Evolutionary conservation across 2,113 vertebrate species (phyloP).

Genomic region (Pungitius pungitius): DNA sequence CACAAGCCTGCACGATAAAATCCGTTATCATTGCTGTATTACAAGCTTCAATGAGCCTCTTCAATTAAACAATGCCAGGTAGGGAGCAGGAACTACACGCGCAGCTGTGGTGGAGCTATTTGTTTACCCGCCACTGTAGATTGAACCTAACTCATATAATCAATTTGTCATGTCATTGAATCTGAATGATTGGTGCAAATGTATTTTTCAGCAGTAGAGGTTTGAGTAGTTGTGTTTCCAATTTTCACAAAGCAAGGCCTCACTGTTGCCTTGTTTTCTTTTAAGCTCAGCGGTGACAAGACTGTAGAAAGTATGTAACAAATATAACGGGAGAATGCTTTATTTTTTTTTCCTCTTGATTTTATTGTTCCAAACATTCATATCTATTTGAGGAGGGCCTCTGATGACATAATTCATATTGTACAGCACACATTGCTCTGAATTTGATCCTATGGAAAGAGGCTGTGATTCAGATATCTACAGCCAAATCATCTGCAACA

Average conservation of each 20-base stretch:
- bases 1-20: conserved; percentile 18
- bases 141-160: conserved; percentile 44
- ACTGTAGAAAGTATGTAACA: conserved; percentile 2
- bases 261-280: background rate
- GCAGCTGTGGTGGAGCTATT: conserved; percentile 16
- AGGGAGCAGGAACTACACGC: conserved; percentile 18
- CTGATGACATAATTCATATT: background rate
- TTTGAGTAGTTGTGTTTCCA: background rate
- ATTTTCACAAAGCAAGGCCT: conserved; percentile 4
- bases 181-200: conserved; percentile 21
- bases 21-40: conserved; percentile 56
- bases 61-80: conserved; percentile 35
- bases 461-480: background rate
- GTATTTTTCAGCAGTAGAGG: background rate
- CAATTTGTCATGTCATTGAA: conserved; percentile 33
- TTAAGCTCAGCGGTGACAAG: background rate
- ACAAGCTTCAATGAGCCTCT: conserved; percentile 46
- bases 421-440: background rate
- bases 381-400: background rate
- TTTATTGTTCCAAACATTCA: background rate
- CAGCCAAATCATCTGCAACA: background rate
- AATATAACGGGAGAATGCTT: background rate
- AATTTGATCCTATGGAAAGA: background rate
- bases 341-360: background rate
- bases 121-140: conserved; percentile 37